These are phyloP conservation scores for Sebastes dallii DNA, from an alignment of 2,797 vertebrate genomes.

Conservation along the genomic window DNA sequence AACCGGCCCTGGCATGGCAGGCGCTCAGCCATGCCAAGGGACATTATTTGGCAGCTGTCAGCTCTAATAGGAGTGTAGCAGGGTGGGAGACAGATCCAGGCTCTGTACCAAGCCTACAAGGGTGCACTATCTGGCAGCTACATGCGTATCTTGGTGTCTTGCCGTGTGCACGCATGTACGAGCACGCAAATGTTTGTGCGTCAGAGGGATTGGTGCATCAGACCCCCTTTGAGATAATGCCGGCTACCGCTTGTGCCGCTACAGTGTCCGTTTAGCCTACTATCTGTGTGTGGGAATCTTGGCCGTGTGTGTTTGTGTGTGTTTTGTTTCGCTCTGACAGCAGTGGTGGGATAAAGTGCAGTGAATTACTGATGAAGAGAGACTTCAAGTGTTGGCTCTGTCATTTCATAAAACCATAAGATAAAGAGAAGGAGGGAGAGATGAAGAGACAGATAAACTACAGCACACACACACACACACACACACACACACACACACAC, in stretches of 20 bases:
- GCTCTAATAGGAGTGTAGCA: conserved; percentile 75
- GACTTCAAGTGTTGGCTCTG: conserved; percentile 43
- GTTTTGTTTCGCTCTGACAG: conserved; percentile 20
- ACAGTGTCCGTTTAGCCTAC: conserved; percentile 53
- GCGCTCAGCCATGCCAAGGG: conserved; percentile 68
- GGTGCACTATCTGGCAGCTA: conserved; percentile 71
- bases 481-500: not conserved
- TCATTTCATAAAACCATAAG: conserved; percentile 35
- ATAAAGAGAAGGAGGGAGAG: conserved; percentile 29
- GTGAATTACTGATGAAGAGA: conserved; percentile 57
- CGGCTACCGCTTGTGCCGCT: conserved; percentile 44
- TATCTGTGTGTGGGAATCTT: conserved; percentile 27
- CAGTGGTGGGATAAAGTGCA: conserved; percentile 18
- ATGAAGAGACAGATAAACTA: conserved; percentile 6
- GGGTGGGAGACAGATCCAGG: conserved; percentile 71
- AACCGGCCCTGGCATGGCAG: conserved; percentile 62
- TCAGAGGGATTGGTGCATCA: conserved; percentile 44
- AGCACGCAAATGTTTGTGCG: conserved; percentile 42
- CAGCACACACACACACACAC: not conserved
- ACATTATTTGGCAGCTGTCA: conserved; percentile 82
- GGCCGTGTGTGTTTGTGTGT: conserved; percentile 4
- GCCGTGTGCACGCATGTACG: not conserved
- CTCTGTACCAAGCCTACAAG: conserved; percentile 72
- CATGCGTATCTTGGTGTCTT: conserved; percentile 20
- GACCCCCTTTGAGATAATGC: conserved; percentile 52